Evolutionary conservation across 2,113 vertebrate species (phyloP), one percentile per base, ranked within the genome.

Genomic region (Paradisaea rubra): DNA sequence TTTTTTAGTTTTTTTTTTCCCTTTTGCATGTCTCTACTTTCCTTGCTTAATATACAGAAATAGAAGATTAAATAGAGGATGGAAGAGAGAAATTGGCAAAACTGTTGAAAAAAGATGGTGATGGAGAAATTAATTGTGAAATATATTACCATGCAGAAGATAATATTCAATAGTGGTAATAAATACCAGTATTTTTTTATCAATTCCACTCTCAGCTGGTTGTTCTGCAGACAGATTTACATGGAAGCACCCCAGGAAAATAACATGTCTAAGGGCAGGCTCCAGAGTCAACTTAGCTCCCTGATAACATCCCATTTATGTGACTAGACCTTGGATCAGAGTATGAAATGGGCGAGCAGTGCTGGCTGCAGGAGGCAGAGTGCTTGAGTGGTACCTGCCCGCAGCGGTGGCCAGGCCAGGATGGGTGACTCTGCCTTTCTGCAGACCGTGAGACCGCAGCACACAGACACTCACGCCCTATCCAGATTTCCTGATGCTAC

Each of bases 271-370:
- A 82, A 85, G 42, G 41, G 44, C 44, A 69, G 25, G 37, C 71
- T 86, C 17, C n/a, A 20, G 53, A 66, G 52, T 35, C 54, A n/a
- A 15, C 0, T 0, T 1, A 65, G 14, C n/a, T 76, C 20, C 37
- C 18, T 39, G 50, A 15, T 33, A 21, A 41, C 1, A 3, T 33
- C 50, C 14, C 39, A 5, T 19, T 56, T 52, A 10, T 25, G 41
- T 14, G 50, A 27, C 4, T 0, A 42, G 80, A 33, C 10, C 23
- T 16, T 33, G 35, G 66, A 37, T n/a, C 33, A 35, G 47, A 19
- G 47, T 0, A 4, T 12, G 79, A 42, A 45, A 13, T 4, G 31
- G 8, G 13, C 23, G 53, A 59, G 35, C 66, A 54, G 24, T 1
- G 7, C 49, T 50, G 73, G 66, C 59, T 76, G 66, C 61, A 60